Evolutionary conservation across 2,797 vertebrate species (phyloP), one percentile per base, ranked within the genome.

Genomic region (Oceanodroma leucorhoa): DNA sequence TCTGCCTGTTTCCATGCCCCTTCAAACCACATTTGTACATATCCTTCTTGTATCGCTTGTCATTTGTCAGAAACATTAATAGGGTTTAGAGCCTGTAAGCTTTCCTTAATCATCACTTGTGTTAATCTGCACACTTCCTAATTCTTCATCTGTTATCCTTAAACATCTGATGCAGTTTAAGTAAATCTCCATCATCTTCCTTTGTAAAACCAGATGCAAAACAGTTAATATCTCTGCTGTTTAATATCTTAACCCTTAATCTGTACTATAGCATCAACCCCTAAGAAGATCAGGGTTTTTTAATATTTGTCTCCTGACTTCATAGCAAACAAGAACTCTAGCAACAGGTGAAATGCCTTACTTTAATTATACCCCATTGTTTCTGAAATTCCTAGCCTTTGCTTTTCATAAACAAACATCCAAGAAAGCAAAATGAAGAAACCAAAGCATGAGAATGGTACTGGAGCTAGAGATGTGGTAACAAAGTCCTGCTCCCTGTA

Each of bases 121-220:
- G 94, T 92, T 96, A 96, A 97, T 97, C 96, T 93, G 43, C 65
- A 87, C 92, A 96, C 95, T 94, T 95, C 61, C 76, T 97, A 95
- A 97, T 96, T 95, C 88, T 84, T 97, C 87, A 90, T 95, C 96
- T 97, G 87, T 83, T 67, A 55, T 60, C 83, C 79, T 84, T 87
- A 95, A 87, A 73, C 65, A 77, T 76, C 90, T 91, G 83, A 95
- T 95, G 77, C 75, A 94, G 80, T 94, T 93, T 96, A 96, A 95
- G 72, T 85, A 94, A 96, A 96, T 95, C 94, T 92, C 85, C 6
- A 8, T 38, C 82, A 92, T 90, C 75, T 95, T 97, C 83, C 90
- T 97, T 97, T 96, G 75, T 71, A 94, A 96, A 96, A 79, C 87
- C 94, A 97, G 96, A 95, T 96, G 93, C 70, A 96, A 96, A 96